Percentiles rank a stretch among this genome's conserved stretches.
Conservation (phyloP, 2,888 invertebrate species). For the Cryptocheilus praepositus region DNA sequence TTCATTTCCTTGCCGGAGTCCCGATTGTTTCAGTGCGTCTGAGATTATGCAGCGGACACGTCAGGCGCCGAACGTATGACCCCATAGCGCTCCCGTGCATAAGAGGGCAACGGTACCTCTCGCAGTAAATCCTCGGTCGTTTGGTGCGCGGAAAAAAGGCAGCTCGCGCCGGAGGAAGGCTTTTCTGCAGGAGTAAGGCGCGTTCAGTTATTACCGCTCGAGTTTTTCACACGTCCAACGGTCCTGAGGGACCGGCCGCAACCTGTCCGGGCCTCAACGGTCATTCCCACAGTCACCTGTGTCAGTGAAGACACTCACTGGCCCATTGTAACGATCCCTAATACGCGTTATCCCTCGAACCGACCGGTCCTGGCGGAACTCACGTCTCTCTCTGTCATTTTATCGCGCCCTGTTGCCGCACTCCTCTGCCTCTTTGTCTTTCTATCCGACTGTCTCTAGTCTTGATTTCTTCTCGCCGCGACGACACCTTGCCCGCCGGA, state of each 20-base stretch:
- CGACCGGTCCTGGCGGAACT: constrained; percentile 42
- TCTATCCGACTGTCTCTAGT: constrained; percentile 21
- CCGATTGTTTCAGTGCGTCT: too few species aligned
- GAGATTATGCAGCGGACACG: too few species aligned
- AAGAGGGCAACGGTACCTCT: too few species aligned
- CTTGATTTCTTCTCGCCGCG: constrained; percentile 35
- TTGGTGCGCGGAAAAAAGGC: constrained; percentile 33
- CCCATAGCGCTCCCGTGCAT: too few species aligned
- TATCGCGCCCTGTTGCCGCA: constrained; percentile 3
- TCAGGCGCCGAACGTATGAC: too few species aligned
- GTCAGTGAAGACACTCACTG: constrained; percentile 59
- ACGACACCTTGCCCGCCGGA: constrained; percentile 56
- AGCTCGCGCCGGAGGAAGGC: constrained; percentile 10
- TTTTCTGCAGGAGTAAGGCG: constrained; percentile 40
- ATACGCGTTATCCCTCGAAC: constrained; percentile 59
- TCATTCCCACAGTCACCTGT: constrained; percentile 74
- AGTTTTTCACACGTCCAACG: constrained; percentile 60
- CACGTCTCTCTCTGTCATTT: constrained; percentile 29
- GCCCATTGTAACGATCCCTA: constrained; percentile 65
- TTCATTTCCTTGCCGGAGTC: too few species aligned
- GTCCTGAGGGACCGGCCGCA: constrained; percentile 53
- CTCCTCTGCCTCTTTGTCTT: constrained; percentile 1
- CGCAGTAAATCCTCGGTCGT: constrained; percentile 27
- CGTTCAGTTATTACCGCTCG: constrained; percentile 15
- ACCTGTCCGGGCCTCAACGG: constrained; percentile 69